phyloP scores from a whole-genome alignment of 1,140 invertebrate species.

The Dufourea novaeangliae region DNA sequence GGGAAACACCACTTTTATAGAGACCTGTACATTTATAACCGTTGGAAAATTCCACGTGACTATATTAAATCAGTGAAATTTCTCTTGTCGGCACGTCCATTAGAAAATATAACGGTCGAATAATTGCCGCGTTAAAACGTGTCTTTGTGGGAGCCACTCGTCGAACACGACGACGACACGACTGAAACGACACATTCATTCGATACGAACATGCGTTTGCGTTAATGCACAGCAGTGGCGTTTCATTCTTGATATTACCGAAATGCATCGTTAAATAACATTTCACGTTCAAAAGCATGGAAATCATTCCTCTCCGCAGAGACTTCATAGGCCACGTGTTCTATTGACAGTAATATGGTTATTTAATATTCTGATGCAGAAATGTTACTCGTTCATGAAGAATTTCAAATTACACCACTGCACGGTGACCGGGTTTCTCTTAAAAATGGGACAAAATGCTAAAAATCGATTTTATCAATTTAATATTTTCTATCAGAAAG shows the following conservation, averaged over 20 bases:
- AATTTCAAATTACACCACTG: not conserved
- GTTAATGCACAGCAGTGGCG: constrained; percentile 1
- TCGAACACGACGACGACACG: too few relatives aligned
- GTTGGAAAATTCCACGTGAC: not conserved
- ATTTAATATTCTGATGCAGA: constrained; percentile 16
- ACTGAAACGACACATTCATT: not conserved
- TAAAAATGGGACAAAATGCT: too few relatives aligned
- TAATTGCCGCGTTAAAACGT: too few relatives aligned
- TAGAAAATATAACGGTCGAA: too few relatives aligned
- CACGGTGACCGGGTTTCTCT: too few relatives aligned
- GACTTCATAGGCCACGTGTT: constrained; percentile 15
- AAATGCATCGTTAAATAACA: constrained; percentile 43
- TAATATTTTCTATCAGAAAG: too few relatives aligned
- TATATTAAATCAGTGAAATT: too few relatives aligned
- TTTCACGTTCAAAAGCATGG: constrained; percentile 26
- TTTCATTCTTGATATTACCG: constrained; percentile 19
- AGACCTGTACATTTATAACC: not conserved
- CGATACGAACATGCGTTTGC: not conserved
- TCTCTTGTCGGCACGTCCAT: too few relatives aligned
- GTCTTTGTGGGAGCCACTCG: too few relatives aligned
- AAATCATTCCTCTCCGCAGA: constrained; percentile 33
- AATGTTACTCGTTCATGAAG: not conserved
- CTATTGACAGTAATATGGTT: constrained; percentile 3
- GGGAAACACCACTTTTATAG: not conserved
- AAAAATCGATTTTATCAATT: too few relatives aligned